Evolutionary conservation across 2,888 invertebrate genomes (phyloP), one percentile per base, ranked within the genome.

Genomic region (Nemurella pictetii): DNA sequence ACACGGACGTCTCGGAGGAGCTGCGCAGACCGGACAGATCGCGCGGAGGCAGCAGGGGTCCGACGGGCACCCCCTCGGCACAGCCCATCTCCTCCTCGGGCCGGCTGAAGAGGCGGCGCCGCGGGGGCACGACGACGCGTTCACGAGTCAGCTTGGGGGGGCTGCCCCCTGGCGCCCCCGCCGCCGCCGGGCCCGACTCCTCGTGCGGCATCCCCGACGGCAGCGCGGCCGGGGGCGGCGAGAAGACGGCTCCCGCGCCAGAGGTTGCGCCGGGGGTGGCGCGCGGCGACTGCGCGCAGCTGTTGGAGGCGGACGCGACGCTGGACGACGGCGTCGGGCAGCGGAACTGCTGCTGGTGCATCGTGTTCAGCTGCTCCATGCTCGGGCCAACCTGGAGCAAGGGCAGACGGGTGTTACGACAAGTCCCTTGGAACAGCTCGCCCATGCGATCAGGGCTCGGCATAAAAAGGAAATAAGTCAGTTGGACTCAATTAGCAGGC

Each of bases 1-100:
- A 94, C 74, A 94, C 93, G 28, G 93, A 93, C 0, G 93, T 93
- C 89, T 93, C 93, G n/a, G 93, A 93, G 7, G 93, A 93, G 87
- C 92, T 93, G 77, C 93, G 89, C 85, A 92, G 89, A 0, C 92
- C 92, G 26, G 92, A 91, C 20, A 84, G 32, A 82, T 91, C 91
- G 75, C 92, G 89, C 0, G 89, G 89, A 0, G 91, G 91, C 0
- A 90, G 89, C 26, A 88, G 88, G 32, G 88, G 87, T 3, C 87
- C 87, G 1, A 88, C 89, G 3, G 89, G 87, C 35, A 90, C 89
- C 78, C 90, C 89, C 29, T 88, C 87, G n/a, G 83, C 80, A 12
- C 78, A 12, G 0, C 72, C 81, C 26, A 80, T 89, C 75, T 91
- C 91, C 75, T 91, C 91, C 89, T 95, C 95, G 86, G 91, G 93